Evolutionary conservation across 1,140 invertebrate species (phyloP), one percentile per base, ranked within the genome.

Genomic region (Drosophila elegans): DNA sequence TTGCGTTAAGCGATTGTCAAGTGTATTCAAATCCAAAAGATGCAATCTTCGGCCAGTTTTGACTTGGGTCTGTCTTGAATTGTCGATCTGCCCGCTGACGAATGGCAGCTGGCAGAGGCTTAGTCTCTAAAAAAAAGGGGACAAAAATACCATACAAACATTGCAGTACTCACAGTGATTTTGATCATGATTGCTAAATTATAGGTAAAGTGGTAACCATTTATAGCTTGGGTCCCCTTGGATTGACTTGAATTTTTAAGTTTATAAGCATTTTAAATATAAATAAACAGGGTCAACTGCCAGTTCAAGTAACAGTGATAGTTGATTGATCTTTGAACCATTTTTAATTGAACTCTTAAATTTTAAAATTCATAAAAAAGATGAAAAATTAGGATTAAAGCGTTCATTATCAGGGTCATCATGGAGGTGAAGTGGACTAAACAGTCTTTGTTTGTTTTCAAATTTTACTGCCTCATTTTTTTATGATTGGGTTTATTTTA

Each of bases 1-100:
- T 74, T 67, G 72, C 44, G 68, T 74, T 82, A 56, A 82, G 74
- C 79, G 74, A 82, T 82, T 82, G 79, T 82, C 79, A 82, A 82
- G 79, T 82, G 79, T 77, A 81, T 81, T 81, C 66, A 76, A 76
- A 52, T 66, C 62, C 34, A 32, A 46, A 54, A 81, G 64, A 76
- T 81, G 78, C 66, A 81, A 74, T 62, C 74, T 73, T 44, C 27
- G 54, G 27, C 54, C 53, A 72, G 74, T 74, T 81, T 57, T 63
- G 79, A 66, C 66, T 59, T 48, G 52, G 44, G 44, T 39, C 62
- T 69, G 62, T 69, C 67, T 63, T 21, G 21, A 42, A 64, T 73
- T 45, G 67, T 39, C 38, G 51, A 63, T 34, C 63, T 25, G 67
- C 13, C 10, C 10, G 27, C 16, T 41, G 51, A 62, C 27, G 48